Evolutionary conservation across 2,113 vertebrate species (phyloP), one percentile per base, ranked within the genome.

Genomic region (Chaetops frenatus): DNA sequence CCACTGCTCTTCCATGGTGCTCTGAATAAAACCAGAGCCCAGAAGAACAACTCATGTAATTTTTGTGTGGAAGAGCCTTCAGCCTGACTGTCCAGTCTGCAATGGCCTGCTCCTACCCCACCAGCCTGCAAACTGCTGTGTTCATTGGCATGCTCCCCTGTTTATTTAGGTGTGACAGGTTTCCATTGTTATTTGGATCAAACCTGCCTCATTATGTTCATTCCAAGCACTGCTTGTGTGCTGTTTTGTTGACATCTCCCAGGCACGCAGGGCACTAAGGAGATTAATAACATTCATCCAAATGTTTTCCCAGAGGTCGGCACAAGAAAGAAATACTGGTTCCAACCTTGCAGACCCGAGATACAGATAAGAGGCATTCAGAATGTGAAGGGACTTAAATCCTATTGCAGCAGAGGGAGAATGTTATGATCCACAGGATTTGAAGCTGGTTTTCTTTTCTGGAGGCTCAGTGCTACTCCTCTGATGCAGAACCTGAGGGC

Each of bases 81-180:
- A 85, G 85, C 67, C 67, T 48, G 38, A 58, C 67, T 97, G 74
- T 79, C 65, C 69, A 76, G 48, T 72, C 89, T 96, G 81, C 81
- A 79, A 53, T 23, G 21, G 44, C 93, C 93, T 81, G 81, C 40
- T 92, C 80, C 78, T 77, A 65, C 85, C 74, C 57, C 94, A 96
- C 85, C 70, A 90, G 48, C 79, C 85, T 90, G 69, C 81, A 95
- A 93, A 94, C 4, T 35, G 86, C 95, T 95, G 95, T 97, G 95
- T 96, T 96, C 9, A 0, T 97, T 98, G 97, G 97, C 97, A 66
- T 27, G 22, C 50, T 91, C 8, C 10, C 38, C 45, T 97, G 95
- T 98, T 98, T 98, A 95, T 96, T 97, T 98, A 98, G 97, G 97
- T 98, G 93, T 95, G 95, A 96, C 86, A 84, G 69, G 87, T 96